Base-by-base conservation (phyloP, 1,140 invertebrate species). In the Zaprionus vittiger region DNA sequence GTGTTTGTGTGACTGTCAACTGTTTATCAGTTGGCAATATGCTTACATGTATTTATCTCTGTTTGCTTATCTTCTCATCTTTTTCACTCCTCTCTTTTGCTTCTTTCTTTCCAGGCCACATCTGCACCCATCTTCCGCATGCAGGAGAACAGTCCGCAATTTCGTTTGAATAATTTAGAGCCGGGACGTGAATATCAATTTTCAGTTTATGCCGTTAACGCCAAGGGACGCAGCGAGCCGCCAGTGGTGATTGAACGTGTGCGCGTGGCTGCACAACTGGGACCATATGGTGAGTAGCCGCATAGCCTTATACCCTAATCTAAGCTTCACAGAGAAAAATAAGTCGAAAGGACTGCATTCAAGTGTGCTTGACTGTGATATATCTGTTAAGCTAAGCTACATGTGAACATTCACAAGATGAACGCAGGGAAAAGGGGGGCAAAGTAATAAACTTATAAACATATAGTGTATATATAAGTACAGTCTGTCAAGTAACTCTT, bases 161-260 rank as follows among this genome's bases (percentile, higher is more conserved):
- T 96, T 91, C 94, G 94, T 66, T 93, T 96, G 66, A 94, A 95
- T 89, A 95, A 94, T 74, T 94, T 96, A 64, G 94, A 95, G 70
- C 95, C 96, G 0, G 95, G 95, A 17, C 93, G 94, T 78, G 94
- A 95, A 85, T 96, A 96, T 92, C 94, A 95, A 72, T 93, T 96
- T 55, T 93, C 94, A 44, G 94, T 96, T 71, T 96, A 95, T 82
- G 95, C 96, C 52, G 94, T 95, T 69, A 97, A 97, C 91, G 94
- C 94, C 38, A 95, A 95, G 79, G 96, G 96, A 38, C 93, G 94
- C 59, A 96, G 96, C 89, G 94, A 95, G 26, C 94, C 95, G 59
- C 94, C 95, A 0, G 94, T 95, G 17, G 91, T 95, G 56, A 92
- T 96, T 72, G 93, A 95, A 66, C 94, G 94, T 74, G 93, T 96